Conservation (phyloP, 1,140 invertebrate genomes). For the Drosophila paulistorum region DNA sequence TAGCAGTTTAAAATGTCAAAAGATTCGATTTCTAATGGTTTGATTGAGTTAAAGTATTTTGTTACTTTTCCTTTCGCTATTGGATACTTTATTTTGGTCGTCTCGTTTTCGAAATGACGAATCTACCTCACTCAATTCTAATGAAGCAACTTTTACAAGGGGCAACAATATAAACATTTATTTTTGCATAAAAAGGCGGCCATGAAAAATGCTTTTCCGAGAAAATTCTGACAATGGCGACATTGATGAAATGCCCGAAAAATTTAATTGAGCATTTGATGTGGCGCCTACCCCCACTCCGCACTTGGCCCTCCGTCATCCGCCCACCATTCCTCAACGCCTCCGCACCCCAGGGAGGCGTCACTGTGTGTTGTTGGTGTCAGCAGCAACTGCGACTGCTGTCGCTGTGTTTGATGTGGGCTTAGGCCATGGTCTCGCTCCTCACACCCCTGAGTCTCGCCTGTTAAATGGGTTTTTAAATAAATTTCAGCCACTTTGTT, state of each 20-base stretch:
- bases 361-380: conserved; percentile 6
- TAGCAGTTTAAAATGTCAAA: neutral
- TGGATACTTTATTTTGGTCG: neutral
- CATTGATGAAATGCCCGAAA: conserved; percentile 67
- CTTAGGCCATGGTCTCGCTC: conserved; percentile 45
- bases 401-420: conserved; percentile 64
- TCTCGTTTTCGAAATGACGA: neutral
- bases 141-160: conserved; percentile 9
- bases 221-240: conserved; percentile 60
- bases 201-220: conserved; percentile 52
- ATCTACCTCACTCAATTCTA: conserved; percentile 4
- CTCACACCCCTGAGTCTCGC: conserved; percentile 33
- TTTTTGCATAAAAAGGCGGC: conserved; percentile 39
- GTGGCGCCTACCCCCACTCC: conserved; percentile 39
- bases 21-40: neutral
- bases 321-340: no score
- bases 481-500: conserved; percentile 73
- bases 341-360: neutral
- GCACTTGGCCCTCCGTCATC: no score
- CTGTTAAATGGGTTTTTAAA: conserved; percentile 79
- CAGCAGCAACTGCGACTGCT: conserved; percentile 6
- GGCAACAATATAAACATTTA: conserved; percentile 32
- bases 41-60: neutral
- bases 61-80: neutral
- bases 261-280: conserved; percentile 76